Conservation (phyloP, 2,888 invertebrate genomes). For the Chorisops tibialis region DNA sequence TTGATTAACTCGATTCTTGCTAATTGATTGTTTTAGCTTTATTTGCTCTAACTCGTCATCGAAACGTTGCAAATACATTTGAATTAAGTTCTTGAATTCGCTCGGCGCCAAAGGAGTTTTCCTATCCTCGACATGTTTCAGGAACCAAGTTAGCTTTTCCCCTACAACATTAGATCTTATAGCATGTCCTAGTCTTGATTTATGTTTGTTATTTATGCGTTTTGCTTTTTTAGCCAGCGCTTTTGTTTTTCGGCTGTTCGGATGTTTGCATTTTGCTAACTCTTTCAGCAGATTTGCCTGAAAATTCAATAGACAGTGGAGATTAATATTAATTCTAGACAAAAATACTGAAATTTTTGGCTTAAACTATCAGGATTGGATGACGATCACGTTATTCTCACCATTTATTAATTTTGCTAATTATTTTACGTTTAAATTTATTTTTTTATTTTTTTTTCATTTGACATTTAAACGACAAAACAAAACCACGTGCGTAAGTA, state of each 20-base stretch:
- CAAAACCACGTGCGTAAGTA: too few relatives aligned
- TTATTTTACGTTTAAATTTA: too few relatives aligned
- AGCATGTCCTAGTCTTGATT: conserved; percentile 56
- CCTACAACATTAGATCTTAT: conserved; percentile 71
- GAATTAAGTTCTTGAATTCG: conserved; percentile 56
- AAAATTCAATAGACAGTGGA: too few relatives aligned
- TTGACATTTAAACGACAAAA: too few relatives aligned
- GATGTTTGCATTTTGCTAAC: conserved; percentile 67
- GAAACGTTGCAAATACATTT: conserved; percentile 60
- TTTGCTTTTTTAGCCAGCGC: conserved; percentile 69
- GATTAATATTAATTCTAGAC: too few relatives aligned
- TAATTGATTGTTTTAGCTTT: conserved; percentile 70
- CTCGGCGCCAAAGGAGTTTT: conserved; percentile 58
- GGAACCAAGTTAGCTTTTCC: conserved; percentile 78
- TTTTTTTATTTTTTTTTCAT: too few relatives aligned
- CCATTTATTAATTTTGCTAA: too few relatives aligned
- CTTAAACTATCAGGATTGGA: too few relatives aligned
- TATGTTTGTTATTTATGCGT: conserved; percentile 53
- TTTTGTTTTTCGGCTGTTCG: conserved; percentile 79
- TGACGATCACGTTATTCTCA: too few relatives aligned
- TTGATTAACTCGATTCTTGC: conserved; percentile 65
- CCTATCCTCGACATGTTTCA: conserved; percentile 59
- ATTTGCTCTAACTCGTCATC: conserved; percentile 79
- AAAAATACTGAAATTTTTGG: too few relatives aligned
- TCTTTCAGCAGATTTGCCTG: conserved; percentile 55